phyloP scores from a whole-genome alignment of 2,888 invertebrate genomes.

The Nomada ferruginata region DNA sequence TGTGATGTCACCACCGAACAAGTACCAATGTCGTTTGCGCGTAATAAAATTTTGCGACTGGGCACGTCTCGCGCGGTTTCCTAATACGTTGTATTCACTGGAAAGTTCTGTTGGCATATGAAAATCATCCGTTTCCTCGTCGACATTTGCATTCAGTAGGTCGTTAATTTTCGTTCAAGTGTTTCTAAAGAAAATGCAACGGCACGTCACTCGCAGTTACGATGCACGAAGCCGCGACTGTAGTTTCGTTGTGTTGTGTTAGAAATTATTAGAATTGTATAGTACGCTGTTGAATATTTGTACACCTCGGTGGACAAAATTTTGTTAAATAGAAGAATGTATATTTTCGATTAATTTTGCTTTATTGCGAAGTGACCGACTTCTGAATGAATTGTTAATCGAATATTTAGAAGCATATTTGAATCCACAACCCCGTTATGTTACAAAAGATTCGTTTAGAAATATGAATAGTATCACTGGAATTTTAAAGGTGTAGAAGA shows the following conservation, averaged over 20 bases:
- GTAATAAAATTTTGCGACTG: constrained; percentile 59
- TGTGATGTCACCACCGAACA: constrained; percentile 69
- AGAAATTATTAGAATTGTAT: neutral
- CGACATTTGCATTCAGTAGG: neutral
- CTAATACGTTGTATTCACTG: neutral
- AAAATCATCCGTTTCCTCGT: neutral
- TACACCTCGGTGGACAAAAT: too few species aligned
- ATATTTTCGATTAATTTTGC: too few species aligned
- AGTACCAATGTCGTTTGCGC: constrained; percentile 64
- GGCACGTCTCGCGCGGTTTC: constrained; percentile 5
- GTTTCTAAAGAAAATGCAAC: neutral
- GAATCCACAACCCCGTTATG: too few species aligned
- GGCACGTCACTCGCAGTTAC: too few species aligned
- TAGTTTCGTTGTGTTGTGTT: neutral
- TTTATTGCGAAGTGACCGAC: too few species aligned
- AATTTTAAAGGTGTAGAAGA: too few species aligned
- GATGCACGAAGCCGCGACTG: neutral
- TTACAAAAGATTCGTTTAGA: too few species aligned
- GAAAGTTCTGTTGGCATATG: neutral
- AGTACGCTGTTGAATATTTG: too few species aligned
- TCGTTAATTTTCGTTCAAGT: neutral
- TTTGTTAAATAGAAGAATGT: too few species aligned
- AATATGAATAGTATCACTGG: too few species aligned
- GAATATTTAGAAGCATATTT: too few species aligned
- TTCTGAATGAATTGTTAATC: too few species aligned